A percentile compares a stretch with the other conserved stretches of the same genome.
These are phyloP conservation scores for Anoplolepis gracilipes DNA, from an alignment of 1,140 invertebrate species.

Conservation along the genomic window DNA sequence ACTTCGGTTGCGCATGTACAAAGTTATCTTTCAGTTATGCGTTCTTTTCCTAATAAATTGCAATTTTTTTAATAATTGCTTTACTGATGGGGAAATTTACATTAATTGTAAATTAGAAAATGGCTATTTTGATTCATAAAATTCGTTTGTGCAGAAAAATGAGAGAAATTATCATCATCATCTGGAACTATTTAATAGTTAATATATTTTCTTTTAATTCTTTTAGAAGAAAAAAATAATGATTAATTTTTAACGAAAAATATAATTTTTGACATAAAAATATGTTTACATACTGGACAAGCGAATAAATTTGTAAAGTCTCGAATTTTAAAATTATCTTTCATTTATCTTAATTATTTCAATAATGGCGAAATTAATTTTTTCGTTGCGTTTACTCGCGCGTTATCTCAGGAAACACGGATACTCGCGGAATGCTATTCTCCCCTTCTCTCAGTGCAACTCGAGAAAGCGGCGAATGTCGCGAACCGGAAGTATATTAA, in stretches of 20 bases:
- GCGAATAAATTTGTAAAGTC: neutral
- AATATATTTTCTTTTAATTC: neutral
- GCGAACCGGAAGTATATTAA: constrained; percentile 78
- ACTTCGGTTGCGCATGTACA: neutral
- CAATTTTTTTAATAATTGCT: neutral
- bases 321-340: neutral
- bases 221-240: neutral
- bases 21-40: neutral
- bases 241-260: neutral
- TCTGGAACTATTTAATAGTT: neutral
- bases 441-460: neutral
- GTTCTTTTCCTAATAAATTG: constrained; percentile 13
- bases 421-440: neutral
- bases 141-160: too few relatives aligned
- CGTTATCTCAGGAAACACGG: neutral
- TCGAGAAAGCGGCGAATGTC: constrained; percentile 38
- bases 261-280: neutral
- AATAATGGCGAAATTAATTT: too few relatives aligned
- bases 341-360: neutral
- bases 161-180: neutral
- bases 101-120: neutral
- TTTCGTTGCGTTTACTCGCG: neutral
- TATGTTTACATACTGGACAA: too few relatives aligned
- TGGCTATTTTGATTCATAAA: too few relatives aligned
- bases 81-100: neutral